Evolutionary conservation across 2,888 invertebrate genomes (phyloP).

Genomic region (Eudemis profundana): DNA sequence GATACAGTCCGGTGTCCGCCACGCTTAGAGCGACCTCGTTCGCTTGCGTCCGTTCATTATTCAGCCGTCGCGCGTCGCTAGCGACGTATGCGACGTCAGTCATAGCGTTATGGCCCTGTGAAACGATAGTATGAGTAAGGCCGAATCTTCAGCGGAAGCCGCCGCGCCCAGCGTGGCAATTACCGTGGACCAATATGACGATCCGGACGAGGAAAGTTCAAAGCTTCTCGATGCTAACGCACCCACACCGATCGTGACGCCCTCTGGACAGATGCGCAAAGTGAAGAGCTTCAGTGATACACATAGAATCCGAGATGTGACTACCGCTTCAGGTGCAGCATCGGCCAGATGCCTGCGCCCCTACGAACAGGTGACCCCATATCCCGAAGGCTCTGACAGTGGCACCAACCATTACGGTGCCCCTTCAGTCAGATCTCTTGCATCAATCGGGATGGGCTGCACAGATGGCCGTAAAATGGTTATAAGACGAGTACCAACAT

Average conservation of each 20-base stretch:
- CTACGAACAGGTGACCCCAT: constrained; percentile 78
- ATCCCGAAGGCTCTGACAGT: constrained; percentile 86
- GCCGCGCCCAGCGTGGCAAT: constrained; percentile 77
- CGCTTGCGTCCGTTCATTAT: constrained; percentile 89
- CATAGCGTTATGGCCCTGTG: constrained; percentile 80
- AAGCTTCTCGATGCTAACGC: constrained; percentile 72
- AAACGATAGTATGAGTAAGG: constrained; percentile 81
- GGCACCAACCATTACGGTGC: constrained; percentile 87
- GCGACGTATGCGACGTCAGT: constrained; percentile 77
- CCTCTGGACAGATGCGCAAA: constrained; percentile 82
- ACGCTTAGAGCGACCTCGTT: constrained; percentile 91
- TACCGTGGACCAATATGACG: constrained; percentile 76
- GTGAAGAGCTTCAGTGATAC: constrained; percentile 83
- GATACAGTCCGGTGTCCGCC: constrained; percentile 70
- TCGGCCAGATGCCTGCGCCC: constrained; percentile 79
- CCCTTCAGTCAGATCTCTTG: constrained; percentile 91
- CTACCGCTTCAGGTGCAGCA: constrained; percentile 77
- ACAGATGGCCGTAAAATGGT: constrained; percentile 95
- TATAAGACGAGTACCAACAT: constrained; percentile 92
- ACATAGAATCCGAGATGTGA: constrained; percentile 77
- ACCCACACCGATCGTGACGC: constrained; percentile 70
- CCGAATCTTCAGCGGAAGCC: constrained; percentile 73
- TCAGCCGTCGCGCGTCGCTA: constrained; percentile 75
- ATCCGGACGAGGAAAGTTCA: constrained; percentile 72
- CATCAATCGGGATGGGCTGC: constrained; percentile 95